phyloP scores from a whole-genome alignment of 2,113 vertebrate genomes.

The Chaetops frenatus region DNA sequence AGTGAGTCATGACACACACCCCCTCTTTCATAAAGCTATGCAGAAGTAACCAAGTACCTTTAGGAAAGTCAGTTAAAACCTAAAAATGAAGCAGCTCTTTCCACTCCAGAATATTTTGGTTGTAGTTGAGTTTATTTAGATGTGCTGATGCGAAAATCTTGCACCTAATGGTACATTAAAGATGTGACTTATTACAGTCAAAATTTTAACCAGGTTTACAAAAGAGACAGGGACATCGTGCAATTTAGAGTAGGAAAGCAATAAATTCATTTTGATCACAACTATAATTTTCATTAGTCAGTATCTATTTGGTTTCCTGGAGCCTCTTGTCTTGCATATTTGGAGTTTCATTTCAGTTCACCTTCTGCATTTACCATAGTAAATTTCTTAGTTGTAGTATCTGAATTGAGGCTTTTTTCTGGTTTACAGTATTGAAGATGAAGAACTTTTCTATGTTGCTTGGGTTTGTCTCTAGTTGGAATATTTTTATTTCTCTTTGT shows the following conservation, averaged over 20 bases:
- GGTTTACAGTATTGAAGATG: not conserved
- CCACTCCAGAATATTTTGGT: not conserved
- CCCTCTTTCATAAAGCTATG: not conserved
- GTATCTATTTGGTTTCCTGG: not conserved
- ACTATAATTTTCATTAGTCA: not conserved
- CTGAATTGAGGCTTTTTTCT: not conserved
- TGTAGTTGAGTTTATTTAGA: not conserved
- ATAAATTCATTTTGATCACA: not conserved
- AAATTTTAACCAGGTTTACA: not conserved
- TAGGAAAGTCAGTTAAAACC: not conserved
- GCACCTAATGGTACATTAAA: not conserved
- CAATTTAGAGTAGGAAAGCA: not conserved
- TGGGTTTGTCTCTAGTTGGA: not conserved
- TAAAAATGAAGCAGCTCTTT: not conserved
- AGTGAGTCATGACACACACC: no score
- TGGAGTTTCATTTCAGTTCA: not conserved
- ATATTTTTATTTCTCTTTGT: not conserved
- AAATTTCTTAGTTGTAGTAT: not conserved
- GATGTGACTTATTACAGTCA: not conserved
- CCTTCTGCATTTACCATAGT: not conserved
- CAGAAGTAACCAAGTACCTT: not conserved
- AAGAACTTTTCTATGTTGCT: not conserved
- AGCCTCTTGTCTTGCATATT: not conserved
- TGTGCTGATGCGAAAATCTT: not conserved
- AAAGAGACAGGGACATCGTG: not conserved